Percentiles rank a stretch among this genome's conserved stretches.
Conservation (phyloP, 2,888 invertebrate species). For the Parapristionchus giblindavisi region DNA sequence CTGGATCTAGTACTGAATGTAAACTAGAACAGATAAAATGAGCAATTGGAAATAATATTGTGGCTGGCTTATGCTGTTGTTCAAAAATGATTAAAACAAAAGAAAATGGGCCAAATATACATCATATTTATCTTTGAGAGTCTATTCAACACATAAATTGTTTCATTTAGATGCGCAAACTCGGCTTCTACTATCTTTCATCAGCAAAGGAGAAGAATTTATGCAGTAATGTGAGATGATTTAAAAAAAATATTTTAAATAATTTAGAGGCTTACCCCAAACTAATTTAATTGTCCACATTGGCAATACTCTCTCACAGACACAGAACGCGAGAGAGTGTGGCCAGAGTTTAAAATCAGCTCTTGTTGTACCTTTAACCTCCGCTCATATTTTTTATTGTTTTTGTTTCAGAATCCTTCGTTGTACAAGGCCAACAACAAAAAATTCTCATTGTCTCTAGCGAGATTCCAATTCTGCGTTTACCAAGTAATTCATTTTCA, state of each 20-base stretch:
- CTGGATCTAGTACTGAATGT: too few relatives aligned
- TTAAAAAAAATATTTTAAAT: too few relatives aligned
- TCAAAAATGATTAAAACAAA: not conserved
- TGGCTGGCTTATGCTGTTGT: not conserved
- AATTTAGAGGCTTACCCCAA: too few relatives aligned
- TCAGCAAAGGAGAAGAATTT: not conserved
- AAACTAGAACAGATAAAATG: not conserved
- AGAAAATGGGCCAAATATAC: not conserved
- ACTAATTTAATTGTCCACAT: too few relatives aligned
- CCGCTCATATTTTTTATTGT: not conserved
- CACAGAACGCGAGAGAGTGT: not conserved
- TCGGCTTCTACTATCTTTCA: conserved; percentile 64
- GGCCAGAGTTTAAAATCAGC: not conserved
- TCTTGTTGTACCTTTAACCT: not conserved
- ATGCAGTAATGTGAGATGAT: too few relatives aligned
- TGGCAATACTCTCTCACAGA: not conserved
- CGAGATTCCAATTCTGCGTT: conserved; percentile 32
- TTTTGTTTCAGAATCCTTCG: not conserved
- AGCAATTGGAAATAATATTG: not conserved
- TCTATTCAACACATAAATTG: not conserved
- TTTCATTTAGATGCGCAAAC: conserved; percentile 52
- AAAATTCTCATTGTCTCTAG: conserved; percentile 17
- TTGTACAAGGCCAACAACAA: not conserved
- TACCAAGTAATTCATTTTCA: conserved; percentile 17
- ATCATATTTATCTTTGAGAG: not conserved